Conservation (phyloP, 1,140 invertebrate species). For the Nephotettix cincticeps region DNA sequence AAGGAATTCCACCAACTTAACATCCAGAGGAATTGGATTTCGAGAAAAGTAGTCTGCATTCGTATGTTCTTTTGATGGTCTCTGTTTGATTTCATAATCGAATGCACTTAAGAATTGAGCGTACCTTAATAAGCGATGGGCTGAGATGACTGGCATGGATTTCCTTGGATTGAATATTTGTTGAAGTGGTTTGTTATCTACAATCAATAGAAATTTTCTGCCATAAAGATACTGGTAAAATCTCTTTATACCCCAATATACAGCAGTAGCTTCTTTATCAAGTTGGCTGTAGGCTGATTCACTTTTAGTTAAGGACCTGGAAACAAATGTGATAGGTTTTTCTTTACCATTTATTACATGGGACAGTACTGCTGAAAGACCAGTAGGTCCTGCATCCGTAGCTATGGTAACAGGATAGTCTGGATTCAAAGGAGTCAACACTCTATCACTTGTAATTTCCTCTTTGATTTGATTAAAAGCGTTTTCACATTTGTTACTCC, state of each 20-base stretch:
- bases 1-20: too few species aligned
- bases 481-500: neutral
- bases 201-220: neutral
- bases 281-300: neutral
- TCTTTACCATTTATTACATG: neutral
- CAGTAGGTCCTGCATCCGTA: too few species aligned
- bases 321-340: neutral
- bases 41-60: too few species aligned
- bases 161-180: neutral
- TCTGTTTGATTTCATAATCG: too few species aligned
- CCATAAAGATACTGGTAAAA: too few species aligned
- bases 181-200: neutral
- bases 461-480: constrained; percentile 49
- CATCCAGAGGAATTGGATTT: too few species aligned
- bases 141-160: neutral
- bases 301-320: too few species aligned
- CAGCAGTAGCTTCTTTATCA: neutral
- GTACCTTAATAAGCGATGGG: too few species aligned
- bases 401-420: too few species aligned
- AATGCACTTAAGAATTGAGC: too few species aligned
- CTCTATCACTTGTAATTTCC: constrained; percentile 28
- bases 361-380: too few species aligned
- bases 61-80: too few species aligned
- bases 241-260: neutral
- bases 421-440: neutral